Base-by-base conservation (phyloP, 2,888 invertebrate genomes). In the Lathronympha strigana region DNA sequence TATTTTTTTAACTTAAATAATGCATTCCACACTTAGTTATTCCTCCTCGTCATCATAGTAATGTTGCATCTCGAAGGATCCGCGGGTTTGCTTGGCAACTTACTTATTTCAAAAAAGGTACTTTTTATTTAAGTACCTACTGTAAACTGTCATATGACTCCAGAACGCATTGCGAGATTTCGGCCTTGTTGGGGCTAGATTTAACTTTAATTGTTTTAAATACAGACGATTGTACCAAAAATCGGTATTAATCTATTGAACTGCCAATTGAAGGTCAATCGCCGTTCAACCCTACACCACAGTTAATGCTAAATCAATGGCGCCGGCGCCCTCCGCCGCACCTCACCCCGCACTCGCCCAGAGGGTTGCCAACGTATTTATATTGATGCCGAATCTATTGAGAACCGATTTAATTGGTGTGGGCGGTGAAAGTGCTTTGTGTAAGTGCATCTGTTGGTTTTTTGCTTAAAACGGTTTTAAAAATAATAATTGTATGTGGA, bases 251-350 rank as follows among this genome's bases (percentile, higher is more conserved):
- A 31, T 21, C 15, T 13, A 55, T 54, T n/a, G 13, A 47, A 47
- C n/a, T 21, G 19, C 19, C 58, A 66, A 63, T 63, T 58, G 63
- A 63, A 60, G 64, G 58, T 66, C 64, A 60, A 66, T 66, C 60
- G 64, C 53, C 47, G 45, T 36, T 19, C 60, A 66, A 66, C 64
- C 64, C 64, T 66, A 47, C 25, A 45, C 47, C 15, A 45, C 51
- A 47, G 60, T 33, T 58, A 51, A 36, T 64, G 40, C 36, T 51
- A 58, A 64, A 64, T 43, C 63, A 28, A 62, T 62, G 40, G 43
- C n/a, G 36, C 25, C 8, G 31, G 33, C 33, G 31, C 45, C 17
- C 15, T 19, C 55, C 49, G 9, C 25, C 23, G 4, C 49, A 17
- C 43, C 33, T 40, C 33, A 40, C 43, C 50, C 50, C 51, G 23